Evolutionary conservation across 2,113 vertebrate genomes (phyloP).

Genomic region (Rhinopithecus roxellana): DNA sequence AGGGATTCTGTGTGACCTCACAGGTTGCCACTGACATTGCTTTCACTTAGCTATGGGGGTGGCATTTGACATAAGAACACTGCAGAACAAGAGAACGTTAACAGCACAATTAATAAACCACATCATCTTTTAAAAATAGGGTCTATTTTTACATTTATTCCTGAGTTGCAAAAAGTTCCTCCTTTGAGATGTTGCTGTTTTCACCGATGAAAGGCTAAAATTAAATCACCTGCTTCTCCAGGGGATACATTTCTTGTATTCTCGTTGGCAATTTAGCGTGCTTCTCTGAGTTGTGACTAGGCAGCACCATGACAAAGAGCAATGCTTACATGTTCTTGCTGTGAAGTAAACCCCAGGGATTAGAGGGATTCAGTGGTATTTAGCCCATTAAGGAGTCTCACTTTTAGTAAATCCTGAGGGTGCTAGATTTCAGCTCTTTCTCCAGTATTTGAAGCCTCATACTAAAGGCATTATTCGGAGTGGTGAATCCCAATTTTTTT

Average conservation of each 20-base stretch:
- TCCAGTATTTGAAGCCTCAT: not conserved
- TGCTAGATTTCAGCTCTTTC: not conserved
- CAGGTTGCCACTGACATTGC: constrained; percentile 27
- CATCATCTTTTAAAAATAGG: constrained; percentile 64
- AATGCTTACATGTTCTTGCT: not conserved
- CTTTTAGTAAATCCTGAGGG: not conserved
- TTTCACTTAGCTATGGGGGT: constrained; percentile 56
- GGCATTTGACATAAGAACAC: constrained; percentile 70
- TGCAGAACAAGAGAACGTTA: constrained; percentile 65
- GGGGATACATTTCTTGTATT: not conserved
- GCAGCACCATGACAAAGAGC: not conserved
- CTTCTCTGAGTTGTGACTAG: not conserved
- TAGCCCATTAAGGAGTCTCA: not conserved
- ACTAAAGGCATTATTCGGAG: not conserved
- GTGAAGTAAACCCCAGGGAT: not conserved
- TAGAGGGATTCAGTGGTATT: not conserved
- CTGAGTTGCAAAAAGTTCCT: constrained; percentile 53
- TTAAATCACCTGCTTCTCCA: constrained; percentile 17
- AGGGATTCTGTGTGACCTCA: constrained; percentile 54
- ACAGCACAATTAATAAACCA: constrained; percentile 64
- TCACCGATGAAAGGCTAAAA: constrained; percentile 52
- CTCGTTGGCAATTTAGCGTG: not conserved
- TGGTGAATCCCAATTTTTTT: not conserved
- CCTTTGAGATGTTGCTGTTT: constrained; percentile 61
- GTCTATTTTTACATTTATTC: constrained; percentile 71